These are phyloP conservation scores for Paramuricea clavata DNA, from an alignment of 92 coral and sea anemone species.

Conservation along the genomic window DNA sequence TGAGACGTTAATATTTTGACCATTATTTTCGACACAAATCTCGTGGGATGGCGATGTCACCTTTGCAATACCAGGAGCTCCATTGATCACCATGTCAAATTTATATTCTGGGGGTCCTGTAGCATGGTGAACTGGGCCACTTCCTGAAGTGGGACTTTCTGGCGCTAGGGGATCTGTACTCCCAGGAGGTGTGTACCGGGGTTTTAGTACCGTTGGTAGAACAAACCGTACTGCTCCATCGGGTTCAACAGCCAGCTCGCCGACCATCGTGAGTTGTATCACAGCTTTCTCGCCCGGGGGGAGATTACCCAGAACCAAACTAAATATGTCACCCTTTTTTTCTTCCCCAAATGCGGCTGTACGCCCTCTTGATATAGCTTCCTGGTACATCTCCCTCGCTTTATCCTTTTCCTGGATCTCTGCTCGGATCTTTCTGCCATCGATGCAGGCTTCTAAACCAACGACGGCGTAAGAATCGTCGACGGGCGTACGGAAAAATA, in stretches of 20 bases:
- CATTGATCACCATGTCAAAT: conserved; percentile 75
- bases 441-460: conserved; percentile 87
- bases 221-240: conserved; percentile 85
- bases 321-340: conserved; percentile 86
- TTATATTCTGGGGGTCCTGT: conserved; percentile 75
- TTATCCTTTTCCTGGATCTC: conserved; percentile 85
- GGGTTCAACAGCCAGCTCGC: conserved; percentile 78
- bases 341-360: conserved; percentile 87
- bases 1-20: conserved; percentile 18
- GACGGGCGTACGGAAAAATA: conserved; percentile 80
- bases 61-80: conserved; percentile 74
- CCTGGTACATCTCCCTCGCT: conserved; percentile 84
- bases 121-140: conserved; percentile 54
- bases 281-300: conserved; percentile 87
- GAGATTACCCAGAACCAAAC: conserved; percentile 84
- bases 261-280: conserved; percentile 79
- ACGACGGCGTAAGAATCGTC: conserved; percentile 87
- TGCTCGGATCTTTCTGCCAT: conserved; percentile 88
- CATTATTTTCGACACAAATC: conserved; percentile 50
- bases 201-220: conserved; percentile 85
- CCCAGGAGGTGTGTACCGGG: conserved; percentile 82
- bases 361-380: conserved; percentile 84
- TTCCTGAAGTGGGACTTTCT: conserved; percentile 35
- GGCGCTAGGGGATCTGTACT: conserved; percentile 48
- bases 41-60: conserved; percentile 79